These are phyloP conservation scores for Subanguina moxae DNA, from an alignment of 1,140 invertebrate species.

Conservation along the genomic window DNA sequence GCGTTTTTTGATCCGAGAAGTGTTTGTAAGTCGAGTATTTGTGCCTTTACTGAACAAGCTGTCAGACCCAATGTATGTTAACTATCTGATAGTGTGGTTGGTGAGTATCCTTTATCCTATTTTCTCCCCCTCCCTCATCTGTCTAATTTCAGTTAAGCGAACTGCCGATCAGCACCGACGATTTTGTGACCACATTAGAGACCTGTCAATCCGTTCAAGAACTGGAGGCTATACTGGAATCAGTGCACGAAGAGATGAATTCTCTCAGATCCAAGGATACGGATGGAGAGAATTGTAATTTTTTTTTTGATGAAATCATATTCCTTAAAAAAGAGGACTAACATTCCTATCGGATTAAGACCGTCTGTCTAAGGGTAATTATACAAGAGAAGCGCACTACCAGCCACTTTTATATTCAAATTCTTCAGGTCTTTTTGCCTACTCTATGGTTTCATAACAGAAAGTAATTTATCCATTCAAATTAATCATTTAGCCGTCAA, in stretches of 20 bases:
- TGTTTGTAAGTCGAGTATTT: slow-evolving; percentile 75
- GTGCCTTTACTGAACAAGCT: slow-evolving; percentile 74
- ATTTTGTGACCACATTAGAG: slow-evolving; percentile 53
- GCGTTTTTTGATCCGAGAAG: slow-evolving; percentile 67
- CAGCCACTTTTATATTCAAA: too few relatives aligned
- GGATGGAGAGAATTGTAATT: slow-evolving; percentile 23
- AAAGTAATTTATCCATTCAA: too few relatives aligned
- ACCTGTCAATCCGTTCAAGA: slow-evolving; percentile 51
- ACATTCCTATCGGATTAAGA: neutral
- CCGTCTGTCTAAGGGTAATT: slow-evolving; percentile 2
- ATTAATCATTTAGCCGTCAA: too few relatives aligned
- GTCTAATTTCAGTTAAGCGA: slow-evolving; percentile 45
- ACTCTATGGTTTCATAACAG: too few relatives aligned
- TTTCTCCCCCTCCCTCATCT: neutral
- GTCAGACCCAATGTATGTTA: slow-evolving; percentile 89
- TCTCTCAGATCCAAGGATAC: slow-evolving; percentile 48
- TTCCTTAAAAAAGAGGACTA: neutral
- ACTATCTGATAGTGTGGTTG: slow-evolving; percentile 82
- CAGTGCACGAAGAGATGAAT: slow-evolving; percentile 54
- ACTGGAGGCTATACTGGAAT: slow-evolving; percentile 51
- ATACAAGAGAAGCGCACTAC: neutral
- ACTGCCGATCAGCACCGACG: slow-evolving; percentile 49
- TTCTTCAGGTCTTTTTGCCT: too few relatives aligned
- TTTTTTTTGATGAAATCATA: slow-evolving; percentile 10
- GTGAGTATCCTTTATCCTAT: slow-evolving; percentile 64